Percentiles rank a stretch among this genome's conserved stretches.
phyloP scores from a whole-genome alignment of 2,113 vertebrate genomes.

The Ailurus styani region DNA sequence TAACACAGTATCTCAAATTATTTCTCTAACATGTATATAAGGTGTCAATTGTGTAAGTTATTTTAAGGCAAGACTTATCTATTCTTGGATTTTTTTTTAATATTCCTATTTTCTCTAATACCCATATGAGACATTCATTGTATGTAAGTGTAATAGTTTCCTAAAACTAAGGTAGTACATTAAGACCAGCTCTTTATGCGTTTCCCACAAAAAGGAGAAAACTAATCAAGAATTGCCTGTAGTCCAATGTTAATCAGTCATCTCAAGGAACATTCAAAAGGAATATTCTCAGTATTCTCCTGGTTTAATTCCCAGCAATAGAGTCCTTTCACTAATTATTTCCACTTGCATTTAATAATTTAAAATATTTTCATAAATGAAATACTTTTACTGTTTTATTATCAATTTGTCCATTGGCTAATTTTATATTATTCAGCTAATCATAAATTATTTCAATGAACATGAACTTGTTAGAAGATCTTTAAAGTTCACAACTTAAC shows the following conservation, averaged over 20 bases:
- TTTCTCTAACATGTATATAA: background rate
- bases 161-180: background rate
- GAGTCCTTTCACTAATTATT: background rate
- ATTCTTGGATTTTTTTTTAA: background rate
- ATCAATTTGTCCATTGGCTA: background rate
- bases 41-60: background rate
- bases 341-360: background rate
- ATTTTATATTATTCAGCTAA: background rate
- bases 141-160: background rate
- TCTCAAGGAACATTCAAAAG: background rate
- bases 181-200: background rate
- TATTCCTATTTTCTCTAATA: background rate
- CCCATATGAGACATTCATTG: background rate
- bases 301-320: background rate
- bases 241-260: background rate
- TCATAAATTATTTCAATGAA: background rate
- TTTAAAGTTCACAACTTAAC: background rate
- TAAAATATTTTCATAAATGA: background rate
- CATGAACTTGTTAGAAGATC: background rate
- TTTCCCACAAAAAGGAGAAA: background rate
- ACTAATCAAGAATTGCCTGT: background rate
- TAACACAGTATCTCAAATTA: background rate
- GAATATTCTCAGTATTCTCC: background rate
- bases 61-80: background rate
- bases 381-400: background rate